Base-by-base conservation (phyloP, 2,113 vertebrate genomes). In the Phalacrocorax aristotelis region DNA sequence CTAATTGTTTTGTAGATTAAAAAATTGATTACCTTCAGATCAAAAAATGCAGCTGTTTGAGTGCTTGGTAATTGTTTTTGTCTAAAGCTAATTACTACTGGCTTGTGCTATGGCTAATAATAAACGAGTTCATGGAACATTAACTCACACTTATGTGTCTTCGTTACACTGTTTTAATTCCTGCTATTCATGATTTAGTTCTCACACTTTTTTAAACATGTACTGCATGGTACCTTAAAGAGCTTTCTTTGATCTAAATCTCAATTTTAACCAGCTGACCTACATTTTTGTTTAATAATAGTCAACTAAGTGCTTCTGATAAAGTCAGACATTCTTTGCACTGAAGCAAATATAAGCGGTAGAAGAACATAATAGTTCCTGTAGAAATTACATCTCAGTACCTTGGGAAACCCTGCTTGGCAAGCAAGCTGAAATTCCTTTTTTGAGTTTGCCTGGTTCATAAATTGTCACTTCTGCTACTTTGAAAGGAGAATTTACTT, bases 11-110 rank as follows among this genome's bases (percentile, higher is more conserved):
- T 42, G 40, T 86, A 95, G 87, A 49, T 68, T 77, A 93, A 96
- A 96, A 97, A 83, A 79, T 46, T 1, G 70, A 21, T 97, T 97
- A 89, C 42, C 62, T 95, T 95, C 66, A 75, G 70, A 91, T 70
- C 93, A 97, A 97, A 92, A 74, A 88, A 58, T 25, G 52, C 40
- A 76, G 11, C 62, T 95, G 52, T 69, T 72, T 61, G 88, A 95
- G n/a, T 77, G 23, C 30, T 74, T 95, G 78, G 70, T 96, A 93
- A 91, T 97, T 96, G 69, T 90, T 97, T 97, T 83, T 94, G 52
- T 77, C 61, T 88, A 79, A 93, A 84, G 85, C 68, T 92, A 95
- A 95, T 98, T 96, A 95, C 83, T 94, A 26, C 75, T 97, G 68
- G n/a, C 68, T 95, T 97, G 54, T 95, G 58, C 69, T 79, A 38